Percentiles rank a stretch among this genome's conserved stretches.
Conservation (phyloP, 2,113 vertebrate genomes). For the Microtus richardsoni region DNA sequence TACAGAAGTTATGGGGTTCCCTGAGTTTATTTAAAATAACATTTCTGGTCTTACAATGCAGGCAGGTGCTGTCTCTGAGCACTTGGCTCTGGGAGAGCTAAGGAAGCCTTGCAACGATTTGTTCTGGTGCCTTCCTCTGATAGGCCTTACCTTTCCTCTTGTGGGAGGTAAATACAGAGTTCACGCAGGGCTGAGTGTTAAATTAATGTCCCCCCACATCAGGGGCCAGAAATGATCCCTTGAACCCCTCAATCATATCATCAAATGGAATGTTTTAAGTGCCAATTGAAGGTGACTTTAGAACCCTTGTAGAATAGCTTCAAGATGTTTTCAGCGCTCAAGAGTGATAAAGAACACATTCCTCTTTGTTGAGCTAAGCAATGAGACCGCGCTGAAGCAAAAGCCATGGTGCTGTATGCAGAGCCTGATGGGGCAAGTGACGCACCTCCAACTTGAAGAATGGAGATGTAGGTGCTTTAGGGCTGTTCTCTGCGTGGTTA, state of each 20-base stretch:
- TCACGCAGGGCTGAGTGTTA: not conserved
- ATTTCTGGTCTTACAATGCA: not conserved
- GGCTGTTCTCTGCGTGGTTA: constrained; percentile 5
- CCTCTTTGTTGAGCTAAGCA: constrained; percentile 36
- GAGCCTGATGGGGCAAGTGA: not conserved
- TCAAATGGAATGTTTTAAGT: constrained; percentile 12
- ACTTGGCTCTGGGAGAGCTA: fast-evolving
- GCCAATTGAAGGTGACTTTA: not conserved
- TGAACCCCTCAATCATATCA: not conserved
- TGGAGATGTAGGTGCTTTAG: constrained; percentile 1
- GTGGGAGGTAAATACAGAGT: not conserved
- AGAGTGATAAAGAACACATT: not conserved
- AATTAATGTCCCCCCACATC: not conserved
- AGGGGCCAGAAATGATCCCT: constrained; percentile 7
- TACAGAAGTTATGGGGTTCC: not conserved
- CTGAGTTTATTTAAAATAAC: not conserved
- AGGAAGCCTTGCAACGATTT: not conserved
- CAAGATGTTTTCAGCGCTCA: not conserved
- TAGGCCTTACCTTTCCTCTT: not conserved
- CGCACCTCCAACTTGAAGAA: not conserved
- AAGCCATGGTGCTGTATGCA: not conserved
- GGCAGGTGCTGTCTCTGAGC: not conserved
- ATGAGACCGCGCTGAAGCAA: not conserved
- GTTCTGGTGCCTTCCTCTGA: not conserved
- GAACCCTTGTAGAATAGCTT: constrained; percentile 21